These are phyloP conservation scores for Drosophila kanekoi DNA, from an alignment of 2,888 invertebrate genomes.

Conservation along the genomic window DNA sequence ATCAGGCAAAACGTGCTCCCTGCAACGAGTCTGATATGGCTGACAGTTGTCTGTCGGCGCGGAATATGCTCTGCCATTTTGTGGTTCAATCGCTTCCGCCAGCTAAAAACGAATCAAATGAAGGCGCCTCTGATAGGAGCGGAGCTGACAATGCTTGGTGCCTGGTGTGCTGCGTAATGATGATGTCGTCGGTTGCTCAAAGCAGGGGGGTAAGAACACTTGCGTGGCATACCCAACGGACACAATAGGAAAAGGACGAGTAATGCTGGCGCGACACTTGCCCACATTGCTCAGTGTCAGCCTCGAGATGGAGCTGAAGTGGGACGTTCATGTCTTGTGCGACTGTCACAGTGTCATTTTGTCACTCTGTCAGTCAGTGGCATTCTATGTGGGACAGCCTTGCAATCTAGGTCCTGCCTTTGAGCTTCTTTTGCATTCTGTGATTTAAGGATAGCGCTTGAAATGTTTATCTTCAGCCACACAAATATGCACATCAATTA, in stretches of 20 bases:
- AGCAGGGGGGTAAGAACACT: neutral
- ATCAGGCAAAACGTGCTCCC: constrained; percentile 16
- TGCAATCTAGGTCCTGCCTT: neutral
- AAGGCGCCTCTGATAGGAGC: neutral
- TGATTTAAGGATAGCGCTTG: constrained; percentile 13
- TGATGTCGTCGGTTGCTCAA: constrained; percentile 18
- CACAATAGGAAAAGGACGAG: neutral
- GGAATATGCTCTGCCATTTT: constrained; percentile 25
- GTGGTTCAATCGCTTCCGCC: constrained; percentile 47
- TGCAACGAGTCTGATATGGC: constrained; percentile 32
- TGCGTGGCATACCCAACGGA: constrained; percentile 11
- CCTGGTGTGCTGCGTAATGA: constrained; percentile 22
- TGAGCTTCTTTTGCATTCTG: neutral
- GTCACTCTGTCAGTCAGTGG: constrained; percentile 20
- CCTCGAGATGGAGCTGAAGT: constrained; percentile 12
- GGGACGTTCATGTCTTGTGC: constrained; percentile 27
- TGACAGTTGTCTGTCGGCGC: constrained; percentile 29
- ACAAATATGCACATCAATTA: constrained; percentile 41
- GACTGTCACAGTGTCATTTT: constrained; percentile 24
- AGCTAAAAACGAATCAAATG: constrained; percentile 26
- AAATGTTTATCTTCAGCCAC: constrained; percentile 7
- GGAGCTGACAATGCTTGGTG: neutral
- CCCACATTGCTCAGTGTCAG: constrained; percentile 47
- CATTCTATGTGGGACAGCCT: constrained; percentile 27
- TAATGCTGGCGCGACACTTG: constrained; percentile 38